phyloP scores from a whole-genome alignment of 2,113 vertebrate species.

The Dicentrarchus labrax region DNA sequence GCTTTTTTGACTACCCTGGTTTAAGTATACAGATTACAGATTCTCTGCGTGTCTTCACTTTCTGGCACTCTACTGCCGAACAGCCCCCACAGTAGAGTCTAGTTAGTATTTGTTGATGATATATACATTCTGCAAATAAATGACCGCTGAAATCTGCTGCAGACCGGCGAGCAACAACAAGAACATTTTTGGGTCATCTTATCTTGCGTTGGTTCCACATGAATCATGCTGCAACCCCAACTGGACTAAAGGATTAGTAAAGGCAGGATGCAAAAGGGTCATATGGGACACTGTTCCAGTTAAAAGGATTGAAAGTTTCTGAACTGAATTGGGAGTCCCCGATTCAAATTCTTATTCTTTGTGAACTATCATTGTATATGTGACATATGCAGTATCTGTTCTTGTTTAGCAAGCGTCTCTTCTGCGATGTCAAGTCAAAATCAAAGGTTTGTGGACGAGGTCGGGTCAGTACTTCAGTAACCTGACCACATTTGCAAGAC shows the following conservation, averaged over 20 bases:
- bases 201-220: background rate
- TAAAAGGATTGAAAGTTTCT: background rate
- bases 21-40: constrained; percentile 98
- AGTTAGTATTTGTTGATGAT: constrained; percentile 78
- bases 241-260: constrained; percentile 9
- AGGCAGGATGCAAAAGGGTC: constrained; percentile 19
- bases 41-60: constrained; percentile 68
- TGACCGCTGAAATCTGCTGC: constrained; percentile 88
- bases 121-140: constrained; percentile 95
- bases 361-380: background rate
- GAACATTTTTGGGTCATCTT: constrained; percentile 77
- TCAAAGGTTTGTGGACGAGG: constrained; percentile 2
- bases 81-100: constrained; percentile 90
- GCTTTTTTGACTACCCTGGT: constrained; percentile 89
- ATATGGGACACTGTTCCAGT: background rate
- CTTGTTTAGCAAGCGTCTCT: background rate
- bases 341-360: background rate
- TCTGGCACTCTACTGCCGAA: constrained; percentile 84
- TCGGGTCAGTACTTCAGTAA: background rate
- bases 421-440: constrained; percentile 10
- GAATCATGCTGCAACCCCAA: constrained; percentile 14
- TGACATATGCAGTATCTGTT: background rate
- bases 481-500: background rate
- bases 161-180: constrained; percentile 84
- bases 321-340: background rate